phyloP scores from a whole-genome alignment of 2,888 invertebrate genomes.

The Lobophora halterata region DNA sequence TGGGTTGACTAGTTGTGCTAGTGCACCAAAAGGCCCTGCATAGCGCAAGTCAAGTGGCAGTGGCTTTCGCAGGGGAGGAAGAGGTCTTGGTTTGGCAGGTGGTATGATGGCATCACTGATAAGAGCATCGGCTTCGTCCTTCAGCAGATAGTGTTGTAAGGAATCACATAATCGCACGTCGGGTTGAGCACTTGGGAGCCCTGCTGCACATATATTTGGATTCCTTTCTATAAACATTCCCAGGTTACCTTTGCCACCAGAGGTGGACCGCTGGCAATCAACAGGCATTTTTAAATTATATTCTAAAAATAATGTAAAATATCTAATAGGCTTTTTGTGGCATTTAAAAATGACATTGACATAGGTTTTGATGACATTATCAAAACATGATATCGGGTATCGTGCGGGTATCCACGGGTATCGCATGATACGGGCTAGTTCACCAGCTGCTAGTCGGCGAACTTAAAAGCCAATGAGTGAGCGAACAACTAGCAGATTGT shows the following conservation, averaged over 20 bases:
- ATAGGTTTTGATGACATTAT: too few relatives aligned
- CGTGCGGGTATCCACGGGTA: too few relatives aligned
- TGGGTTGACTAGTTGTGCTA: conserved; percentile 52
- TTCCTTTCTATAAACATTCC: conserved; percentile 63
- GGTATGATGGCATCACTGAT: conserved; percentile 59
- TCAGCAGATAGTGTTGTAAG: conserved; percentile 57
- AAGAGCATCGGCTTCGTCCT: conserved; percentile 64
- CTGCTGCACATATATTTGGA: conserved; percentile 63
- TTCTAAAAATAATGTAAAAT: conserved; percentile 9
- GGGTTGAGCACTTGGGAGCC: conserved; percentile 56
- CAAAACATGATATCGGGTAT: too few relatives aligned
- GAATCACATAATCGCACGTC: conserved; percentile 45
- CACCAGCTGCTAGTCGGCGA: too few relatives aligned
- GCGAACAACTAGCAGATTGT: too few relatives aligned
- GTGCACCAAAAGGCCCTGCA: conserved; percentile 47
- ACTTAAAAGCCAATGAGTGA: too few relatives aligned
- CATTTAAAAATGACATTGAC: too few relatives aligned
- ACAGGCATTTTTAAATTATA: conserved; percentile 45
- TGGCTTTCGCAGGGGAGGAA: conserved; percentile 54
- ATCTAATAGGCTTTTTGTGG: too few relatives aligned
- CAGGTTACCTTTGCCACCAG: conserved; percentile 65
- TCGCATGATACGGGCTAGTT: too few relatives aligned
- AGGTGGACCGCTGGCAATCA: conserved; percentile 52
- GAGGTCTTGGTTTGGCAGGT: conserved; percentile 43
- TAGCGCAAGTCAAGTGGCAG: conserved; percentile 49